phyloP scores from a whole-genome alignment of 2,888 invertebrate genomes.

The Oeneis ivallda region DNA sequence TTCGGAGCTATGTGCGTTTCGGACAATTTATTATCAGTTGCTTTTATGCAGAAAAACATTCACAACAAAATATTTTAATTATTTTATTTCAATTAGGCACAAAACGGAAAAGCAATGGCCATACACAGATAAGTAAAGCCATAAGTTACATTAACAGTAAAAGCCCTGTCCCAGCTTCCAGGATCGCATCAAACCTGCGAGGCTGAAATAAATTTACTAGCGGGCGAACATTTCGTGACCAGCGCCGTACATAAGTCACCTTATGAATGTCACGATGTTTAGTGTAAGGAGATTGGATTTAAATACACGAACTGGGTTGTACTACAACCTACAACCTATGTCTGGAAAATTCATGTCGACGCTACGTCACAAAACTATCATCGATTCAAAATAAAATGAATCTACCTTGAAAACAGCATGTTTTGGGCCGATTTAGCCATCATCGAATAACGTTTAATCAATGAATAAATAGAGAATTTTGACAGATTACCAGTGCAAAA shows the following conservation, averaged over 20 bases:
- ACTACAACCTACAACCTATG: not conserved
- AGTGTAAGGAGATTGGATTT: conserved; percentile 42
- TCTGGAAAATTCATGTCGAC: conserved; percentile 3
- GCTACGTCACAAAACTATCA: not conserved
- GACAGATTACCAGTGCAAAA: too few relatives aligned
- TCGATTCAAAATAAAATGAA: too few relatives aligned
- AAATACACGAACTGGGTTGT: conserved; percentile 20
- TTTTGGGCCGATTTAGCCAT: too few relatives aligned
- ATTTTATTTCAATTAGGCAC: not conserved
- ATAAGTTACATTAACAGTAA: conserved; percentile 38
- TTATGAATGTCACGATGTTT: conserved; percentile 49
- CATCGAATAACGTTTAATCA: too few relatives aligned
- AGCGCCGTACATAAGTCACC: conserved; percentile 49
- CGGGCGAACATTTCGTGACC: conserved; percentile 51
- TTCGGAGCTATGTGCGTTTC: too few relatives aligned
- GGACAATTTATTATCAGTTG: too few relatives aligned
- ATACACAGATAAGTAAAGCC: conserved; percentile 16
- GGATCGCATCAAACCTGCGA: conserved; percentile 42
- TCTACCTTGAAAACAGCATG: too few relatives aligned
- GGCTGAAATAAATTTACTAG: conserved; percentile 48
- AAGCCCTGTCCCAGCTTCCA: conserved; percentile 34
- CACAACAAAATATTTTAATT: too few relatives aligned
- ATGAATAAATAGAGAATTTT: too few relatives aligned
- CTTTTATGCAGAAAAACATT: not conserved
- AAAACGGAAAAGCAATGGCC: not conserved